Percentiles rank a stretch among this genome's conserved stretches.
Evolutionary conservation across 2,113 vertebrate genomes (phyloP).

Genomic region (Girardinichthys multiradiatus): DNA sequence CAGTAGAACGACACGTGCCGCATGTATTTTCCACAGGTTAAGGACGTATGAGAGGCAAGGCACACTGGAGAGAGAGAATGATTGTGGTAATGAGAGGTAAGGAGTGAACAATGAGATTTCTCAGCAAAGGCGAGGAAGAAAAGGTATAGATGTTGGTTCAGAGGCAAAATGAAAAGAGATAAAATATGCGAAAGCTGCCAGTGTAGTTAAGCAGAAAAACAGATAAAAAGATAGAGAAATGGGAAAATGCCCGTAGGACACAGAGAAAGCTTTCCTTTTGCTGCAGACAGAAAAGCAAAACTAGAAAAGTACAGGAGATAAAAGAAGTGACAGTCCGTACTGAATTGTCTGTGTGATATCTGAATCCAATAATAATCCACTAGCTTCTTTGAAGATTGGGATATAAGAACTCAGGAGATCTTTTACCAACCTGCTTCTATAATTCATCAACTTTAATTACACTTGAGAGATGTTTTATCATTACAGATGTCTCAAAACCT

Average conservation of each 20-base stretch:
- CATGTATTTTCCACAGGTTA: slow-evolving; percentile 47
- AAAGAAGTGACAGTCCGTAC: slow-evolving; percentile 33
- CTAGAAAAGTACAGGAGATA: slow-evolving; percentile 20
- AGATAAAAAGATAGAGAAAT: slow-evolving; percentile 49
- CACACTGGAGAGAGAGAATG: slow-evolving; percentile 25
- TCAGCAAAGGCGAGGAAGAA: slow-evolving; percentile 2
- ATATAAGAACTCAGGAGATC: slow-evolving; percentile 20
- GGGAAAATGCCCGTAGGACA: slow-evolving; percentile 18
- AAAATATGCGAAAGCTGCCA: slow-evolving; percentile 25
- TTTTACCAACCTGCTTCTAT: slow-evolving; percentile 17
- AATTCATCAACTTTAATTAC: slow-evolving; percentile 25
- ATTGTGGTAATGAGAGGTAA: slow-evolving; percentile 41
- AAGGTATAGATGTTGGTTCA: slow-evolving; percentile 20
- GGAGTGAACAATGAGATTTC: slow-evolving; percentile 34
- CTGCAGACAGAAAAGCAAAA: slow-evolving; percentile 25
- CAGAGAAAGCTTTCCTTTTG: neutral
- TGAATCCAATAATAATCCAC: slow-evolving; percentile 14
- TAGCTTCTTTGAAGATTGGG: slow-evolving; percentile 1
- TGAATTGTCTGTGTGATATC: slow-evolving; percentile 33
- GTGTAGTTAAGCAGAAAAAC: slow-evolving; percentile 34
- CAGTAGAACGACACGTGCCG: neutral
- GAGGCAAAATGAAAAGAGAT: slow-evolving; percentile 38
- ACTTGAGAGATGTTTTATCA: slow-evolving; percentile 27
- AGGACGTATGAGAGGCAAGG: slow-evolving; percentile 20
- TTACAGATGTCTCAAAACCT: slow-evolving; percentile 8